These are phyloP conservation scores for Somateria mollissima DNA, from an alignment of 2,797 vertebrate genomes.

Conservation along the genomic window DNA sequence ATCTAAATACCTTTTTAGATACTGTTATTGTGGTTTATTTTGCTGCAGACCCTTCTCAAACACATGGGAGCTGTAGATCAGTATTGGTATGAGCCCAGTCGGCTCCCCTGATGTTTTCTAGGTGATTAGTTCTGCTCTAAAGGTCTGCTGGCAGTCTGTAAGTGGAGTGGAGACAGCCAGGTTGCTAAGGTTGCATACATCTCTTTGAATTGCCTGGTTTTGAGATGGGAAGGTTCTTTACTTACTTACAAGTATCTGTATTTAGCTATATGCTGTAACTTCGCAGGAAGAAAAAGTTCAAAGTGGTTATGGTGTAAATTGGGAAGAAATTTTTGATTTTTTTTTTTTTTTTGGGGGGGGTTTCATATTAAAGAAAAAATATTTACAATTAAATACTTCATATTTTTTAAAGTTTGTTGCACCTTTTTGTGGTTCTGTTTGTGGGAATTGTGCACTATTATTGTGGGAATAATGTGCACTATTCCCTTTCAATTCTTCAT, in stretches of 20 bases:
- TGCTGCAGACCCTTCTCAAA: not conserved
- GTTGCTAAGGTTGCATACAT: not conserved
- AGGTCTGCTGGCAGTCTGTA: not conserved
- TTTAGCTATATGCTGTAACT: not conserved
- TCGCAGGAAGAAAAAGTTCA: not conserved
- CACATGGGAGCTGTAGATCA: not conserved
- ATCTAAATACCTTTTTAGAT: not conserved
- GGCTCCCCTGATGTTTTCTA: not conserved
- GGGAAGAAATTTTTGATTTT: not conserved
- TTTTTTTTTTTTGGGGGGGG: not conserved
- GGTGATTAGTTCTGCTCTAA: not conserved
- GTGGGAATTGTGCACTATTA: not conserved
- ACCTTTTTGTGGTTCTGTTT: not conserved
- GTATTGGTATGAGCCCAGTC: not conserved
- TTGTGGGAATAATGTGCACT: accelerated
- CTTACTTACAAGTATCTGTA: not conserved
- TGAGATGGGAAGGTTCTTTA: not conserved
- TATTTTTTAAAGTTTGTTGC: not conserved
- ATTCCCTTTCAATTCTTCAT: not conserved
- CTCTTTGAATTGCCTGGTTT: not conserved
- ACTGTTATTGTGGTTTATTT: not conserved
- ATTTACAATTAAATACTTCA: not conserved
- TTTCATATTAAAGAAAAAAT: not conserved
- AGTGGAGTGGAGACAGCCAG: not conserved
- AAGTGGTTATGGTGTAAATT: not conserved